Evolutionary conservation across 2,888 invertebrate species (phyloP), one percentile per base, ranked within the genome.

Genomic region (Drosophila acutilabella): DNA sequence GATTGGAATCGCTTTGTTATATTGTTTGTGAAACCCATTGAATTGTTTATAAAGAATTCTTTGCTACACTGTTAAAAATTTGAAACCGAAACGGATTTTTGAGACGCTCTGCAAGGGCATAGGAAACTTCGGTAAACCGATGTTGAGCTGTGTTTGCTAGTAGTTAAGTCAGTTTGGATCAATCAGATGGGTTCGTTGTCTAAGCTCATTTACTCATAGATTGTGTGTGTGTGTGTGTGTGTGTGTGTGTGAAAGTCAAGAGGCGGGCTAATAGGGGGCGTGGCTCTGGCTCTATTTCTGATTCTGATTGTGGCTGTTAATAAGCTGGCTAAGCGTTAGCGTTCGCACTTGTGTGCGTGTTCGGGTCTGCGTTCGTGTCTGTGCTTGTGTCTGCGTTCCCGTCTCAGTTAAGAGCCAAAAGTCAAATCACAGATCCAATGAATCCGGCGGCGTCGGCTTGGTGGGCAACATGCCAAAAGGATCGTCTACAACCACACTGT

Each of bases 401-500:
- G 66, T 65, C 30, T 86, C 85, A 54, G 78, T 67, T 66, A 74
- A 62, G 52, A 89, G 81, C 90, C 90, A 91, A 79, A 91, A 90
- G 72, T 90, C 89, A 88, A 91, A 92, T 92, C 93, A 93, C 89
- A 93, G 92, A 90, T 93, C 93, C 79, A 93, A 78, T 6, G 93
- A 92, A 74, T 92, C 92, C 10, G 94, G 94, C 20, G 94, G 94
- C 47, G 94, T 94, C 48, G 94, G 94, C 78, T 93, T 92, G 74
- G 93, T 94, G 44, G 94, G 94, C 47, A 94, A 81, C n/a, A 94
- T 93, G 48, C 94, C 91, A 52, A 94, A 93, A 1, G 94, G 93
- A 89, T 94, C 94, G 45, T 92, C 92, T 8, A 89, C 91, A 47
- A 87, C 89, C 50, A 86, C 80, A 54, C 81, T 78, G 6, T 81